These are phyloP conservation scores for Anhinga rufa DNA, from an alignment of 2,113 vertebrate species.

Conservation along the genomic window DNA sequence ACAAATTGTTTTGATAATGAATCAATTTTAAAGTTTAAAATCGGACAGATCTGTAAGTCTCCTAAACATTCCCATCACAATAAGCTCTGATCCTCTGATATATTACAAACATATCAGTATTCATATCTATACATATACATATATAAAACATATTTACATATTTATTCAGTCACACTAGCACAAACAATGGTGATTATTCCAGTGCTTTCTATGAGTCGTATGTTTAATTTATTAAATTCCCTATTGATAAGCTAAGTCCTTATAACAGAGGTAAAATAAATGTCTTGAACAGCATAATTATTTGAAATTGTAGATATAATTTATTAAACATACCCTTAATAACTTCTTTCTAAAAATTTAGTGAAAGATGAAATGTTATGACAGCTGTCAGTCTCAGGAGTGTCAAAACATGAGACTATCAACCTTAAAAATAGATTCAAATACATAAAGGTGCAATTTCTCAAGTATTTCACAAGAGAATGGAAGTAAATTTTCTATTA, in stretches of 20 bases:
- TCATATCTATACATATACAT: neutral
- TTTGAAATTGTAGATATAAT: constrained; percentile 4
- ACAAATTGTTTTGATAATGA: neutral
- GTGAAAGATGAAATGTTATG: constrained; percentile 33
- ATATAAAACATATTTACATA: neutral
- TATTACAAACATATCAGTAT: neutral
- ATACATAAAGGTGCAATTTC: neutral
- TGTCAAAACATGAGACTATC: constrained; percentile 49
- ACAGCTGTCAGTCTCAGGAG: constrained; percentile 15
- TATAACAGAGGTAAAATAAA: neutral
- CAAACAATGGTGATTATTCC: neutral
- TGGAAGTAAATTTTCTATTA: neutral
- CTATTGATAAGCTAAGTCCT: neutral
- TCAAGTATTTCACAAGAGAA: neutral
- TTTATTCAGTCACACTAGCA: neutral
- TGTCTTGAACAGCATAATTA: neutral
- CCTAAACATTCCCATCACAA: neutral
- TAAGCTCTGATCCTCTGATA: neutral
- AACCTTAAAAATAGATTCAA: neutral
- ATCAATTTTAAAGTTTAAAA: neutral
- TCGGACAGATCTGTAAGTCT: neutral
- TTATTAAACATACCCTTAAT: constrained; percentile 10
- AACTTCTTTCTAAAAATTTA: constrained; percentile 27
- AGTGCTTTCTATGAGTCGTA: neutral
- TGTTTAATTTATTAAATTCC: neutral